Evolutionary conservation across 2,888 invertebrate species (phyloP), one percentile per base, ranked within the genome.

Genomic region (Orthosia gothica): DNA sequence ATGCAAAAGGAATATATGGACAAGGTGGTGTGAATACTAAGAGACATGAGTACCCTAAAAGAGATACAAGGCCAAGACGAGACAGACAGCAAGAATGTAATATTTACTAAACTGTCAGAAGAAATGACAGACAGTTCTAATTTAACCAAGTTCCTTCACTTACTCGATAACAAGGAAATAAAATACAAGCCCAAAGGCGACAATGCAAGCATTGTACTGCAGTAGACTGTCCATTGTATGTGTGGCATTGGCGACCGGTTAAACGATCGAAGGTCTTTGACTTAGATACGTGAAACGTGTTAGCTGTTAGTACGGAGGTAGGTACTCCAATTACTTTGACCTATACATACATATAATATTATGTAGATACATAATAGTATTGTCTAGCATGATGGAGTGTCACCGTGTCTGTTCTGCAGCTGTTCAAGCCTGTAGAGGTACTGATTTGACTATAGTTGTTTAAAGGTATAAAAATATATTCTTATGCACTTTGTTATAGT

Each of bases 181-280:
- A 73, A 83, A 83, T 76, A 72, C 57, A 85, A 76, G 71, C 72
- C 72, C 57, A 81, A 79, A 86, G 76, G 73, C 63, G 77, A 90
- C 89, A 89, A 90, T 91, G 91, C 88, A 75, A 68, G 82, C 70
- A 82, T 82, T 83, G 75, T 83, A 61, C 62, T 87, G 86, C 85
- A 79, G 87, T 87, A 87, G 88, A 89, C 87, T 90, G 84, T 74
- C 89, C 85, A 93, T 94, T 95, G 93, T 94, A 91, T 86, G 84
- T 72, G 84, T 92, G 92, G 90, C 94, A 94, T 94, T 94, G 93
- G 91, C 83, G 89, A 90, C 87, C 88, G 87, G 89, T 86, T 87
- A 85, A 92, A 87, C 87, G 77, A 91, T 91, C 89, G 93, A 94
- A 94, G 94, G 93, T 91, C 90, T 90, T 85, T 81, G 82, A 76